Percentiles rank a stretch among this genome's conserved stretches.
phyloP scores from a whole-genome alignment of 2,888 invertebrate genomes.

The Cancer borealis region DNA sequence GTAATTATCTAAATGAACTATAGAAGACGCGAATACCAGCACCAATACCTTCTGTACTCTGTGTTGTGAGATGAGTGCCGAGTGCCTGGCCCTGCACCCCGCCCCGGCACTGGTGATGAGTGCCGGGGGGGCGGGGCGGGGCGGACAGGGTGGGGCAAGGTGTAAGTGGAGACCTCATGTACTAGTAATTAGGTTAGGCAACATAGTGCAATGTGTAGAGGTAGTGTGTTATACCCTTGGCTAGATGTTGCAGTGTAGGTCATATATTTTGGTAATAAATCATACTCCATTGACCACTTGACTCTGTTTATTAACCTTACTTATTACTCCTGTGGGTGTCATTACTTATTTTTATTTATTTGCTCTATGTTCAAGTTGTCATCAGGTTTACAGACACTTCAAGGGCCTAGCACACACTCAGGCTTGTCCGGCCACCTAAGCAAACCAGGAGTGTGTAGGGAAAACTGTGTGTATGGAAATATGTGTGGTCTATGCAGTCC shows the following conservation, averaged over 20 bases:
- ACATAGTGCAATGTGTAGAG: slow-evolving; percentile 70
- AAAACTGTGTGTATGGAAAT: too few relatives aligned
- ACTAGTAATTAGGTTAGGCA: slow-evolving; percentile 69
- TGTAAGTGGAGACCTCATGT: slow-evolving; percentile 52
- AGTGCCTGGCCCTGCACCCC: background rate
- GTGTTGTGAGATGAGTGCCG: slow-evolving; percentile 8
- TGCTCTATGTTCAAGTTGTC: too few relatives aligned
- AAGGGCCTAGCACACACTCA: too few relatives aligned
- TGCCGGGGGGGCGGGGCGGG: background rate
- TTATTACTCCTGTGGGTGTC: too few relatives aligned
- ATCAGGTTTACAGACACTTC: too few relatives aligned
- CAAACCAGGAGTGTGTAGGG: too few relatives aligned
- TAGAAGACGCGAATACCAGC: background rate
- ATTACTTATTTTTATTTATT: too few relatives aligned
- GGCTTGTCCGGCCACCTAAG: too few relatives aligned
- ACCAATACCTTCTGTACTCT: background rate
- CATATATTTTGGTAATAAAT: slow-evolving; percentile 77
- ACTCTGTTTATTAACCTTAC: too few relatives aligned
- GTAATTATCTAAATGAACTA: background rate
- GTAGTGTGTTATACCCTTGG: slow-evolving; percentile 67
- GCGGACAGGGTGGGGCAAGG: slow-evolving; percentile 26
- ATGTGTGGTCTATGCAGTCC: too few relatives aligned
- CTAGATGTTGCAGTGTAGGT: slow-evolving; percentile 76
- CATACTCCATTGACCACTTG: slow-evolving; percentile 29
- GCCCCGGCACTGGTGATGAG: background rate